Evolutionary conservation across 1,140 invertebrate genomes (phyloP).

Genomic region (Solen grandis): DNA sequence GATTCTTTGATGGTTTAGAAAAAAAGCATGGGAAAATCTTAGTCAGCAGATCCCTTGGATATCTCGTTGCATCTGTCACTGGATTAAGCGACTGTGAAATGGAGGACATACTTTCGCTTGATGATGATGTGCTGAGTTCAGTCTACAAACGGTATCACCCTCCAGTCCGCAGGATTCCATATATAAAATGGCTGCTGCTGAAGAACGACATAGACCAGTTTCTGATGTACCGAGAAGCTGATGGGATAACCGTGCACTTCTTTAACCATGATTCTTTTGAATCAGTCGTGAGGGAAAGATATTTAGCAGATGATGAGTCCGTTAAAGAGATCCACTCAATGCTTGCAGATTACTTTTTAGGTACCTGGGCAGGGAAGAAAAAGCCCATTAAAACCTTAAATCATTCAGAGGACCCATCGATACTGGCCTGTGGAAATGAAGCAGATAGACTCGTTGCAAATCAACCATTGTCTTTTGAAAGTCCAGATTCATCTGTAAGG

Average conservation of each 20-base stretch:
- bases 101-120: slow-evolving; percentile 77
- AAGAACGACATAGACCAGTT: slow-evolving; percentile 65
- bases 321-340: slow-evolving; percentile 67
- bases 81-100: slow-evolving; percentile 79
- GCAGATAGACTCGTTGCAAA: slow-evolving; percentile 68
- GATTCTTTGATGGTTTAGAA: slow-evolving; percentile 70
- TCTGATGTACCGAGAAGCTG: slow-evolving; percentile 61
- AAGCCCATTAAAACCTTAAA: slow-evolving; percentile 61
- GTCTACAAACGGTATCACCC: slow-evolving; percentile 68
- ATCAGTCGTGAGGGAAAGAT: slow-evolving; percentile 60
- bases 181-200: slow-evolving; percentile 68
- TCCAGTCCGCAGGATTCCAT: slow-evolving; percentile 67
- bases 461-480: slow-evolving; percentile 73
- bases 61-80: slow-evolving; percentile 81
- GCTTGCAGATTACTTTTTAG: slow-evolving; percentile 77
- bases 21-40: slow-evolving; percentile 66
- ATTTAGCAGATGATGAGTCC: slow-evolving; percentile 56
- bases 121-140: slow-evolving; percentile 76
- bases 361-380: slow-evolving; percentile 67
- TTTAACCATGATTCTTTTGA: slow-evolving; percentile 69
- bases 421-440: slow-evolving; percentile 34
- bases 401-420: background rate
- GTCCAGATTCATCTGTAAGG: slow-evolving; percentile 37
- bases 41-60: slow-evolving; percentile 87
- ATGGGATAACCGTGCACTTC: slow-evolving; percentile 71